Percentiles rank a stretch among this genome's conserved stretches.
Evolutionary conservation across 2,888 invertebrate species (phyloP).

Genomic region (Colletes collaris): DNA sequence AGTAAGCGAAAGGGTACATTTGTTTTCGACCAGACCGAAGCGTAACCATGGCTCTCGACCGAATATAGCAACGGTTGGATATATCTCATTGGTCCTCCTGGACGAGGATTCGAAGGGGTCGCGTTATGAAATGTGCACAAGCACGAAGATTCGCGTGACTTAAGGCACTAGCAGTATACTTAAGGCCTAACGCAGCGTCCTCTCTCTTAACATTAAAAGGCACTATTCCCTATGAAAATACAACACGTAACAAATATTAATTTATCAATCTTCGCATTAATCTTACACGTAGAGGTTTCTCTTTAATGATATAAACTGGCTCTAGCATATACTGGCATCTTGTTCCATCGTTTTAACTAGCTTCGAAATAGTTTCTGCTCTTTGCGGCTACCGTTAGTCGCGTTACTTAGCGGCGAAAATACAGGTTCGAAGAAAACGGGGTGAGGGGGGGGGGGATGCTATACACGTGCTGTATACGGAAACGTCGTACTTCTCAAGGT

Average conservation of each 20-base stretch:
- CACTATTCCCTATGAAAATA: constrained; percentile 78
- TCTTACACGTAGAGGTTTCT: constrained; percentile 71
- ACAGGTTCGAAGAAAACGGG: constrained; percentile 51
- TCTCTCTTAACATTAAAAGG: constrained; percentile 76
- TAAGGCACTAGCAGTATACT: constrained; percentile 81
- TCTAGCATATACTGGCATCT: constrained; percentile 81
- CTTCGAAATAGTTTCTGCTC: constrained; percentile 45
- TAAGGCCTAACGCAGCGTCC: constrained; percentile 73
- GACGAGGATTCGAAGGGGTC: constrained; percentile 62
- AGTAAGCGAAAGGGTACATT: too few species aligned
- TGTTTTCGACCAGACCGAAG: neutral
- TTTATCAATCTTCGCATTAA: constrained; percentile 64
- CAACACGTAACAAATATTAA: constrained; percentile 72
- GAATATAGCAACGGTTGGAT: constrained; percentile 38
- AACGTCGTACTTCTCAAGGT: constrained; percentile 50
- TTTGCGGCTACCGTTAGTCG: constrained; percentile 55
- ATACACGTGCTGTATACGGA: constrained; percentile 27
- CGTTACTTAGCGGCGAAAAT: constrained; percentile 36
- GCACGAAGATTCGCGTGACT: constrained; percentile 74
- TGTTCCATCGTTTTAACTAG: constrained; percentile 67
- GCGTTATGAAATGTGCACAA: constrained; percentile 65
- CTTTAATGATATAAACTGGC: constrained; percentile 77
- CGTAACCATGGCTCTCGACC: neutral
- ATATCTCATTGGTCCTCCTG: constrained; percentile 54
- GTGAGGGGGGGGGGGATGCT: constrained; percentile 21